Evolutionary conservation across 2,797 vertebrate genomes (phyloP).

Genomic region (Synaphobranchus kaupii): DNA sequence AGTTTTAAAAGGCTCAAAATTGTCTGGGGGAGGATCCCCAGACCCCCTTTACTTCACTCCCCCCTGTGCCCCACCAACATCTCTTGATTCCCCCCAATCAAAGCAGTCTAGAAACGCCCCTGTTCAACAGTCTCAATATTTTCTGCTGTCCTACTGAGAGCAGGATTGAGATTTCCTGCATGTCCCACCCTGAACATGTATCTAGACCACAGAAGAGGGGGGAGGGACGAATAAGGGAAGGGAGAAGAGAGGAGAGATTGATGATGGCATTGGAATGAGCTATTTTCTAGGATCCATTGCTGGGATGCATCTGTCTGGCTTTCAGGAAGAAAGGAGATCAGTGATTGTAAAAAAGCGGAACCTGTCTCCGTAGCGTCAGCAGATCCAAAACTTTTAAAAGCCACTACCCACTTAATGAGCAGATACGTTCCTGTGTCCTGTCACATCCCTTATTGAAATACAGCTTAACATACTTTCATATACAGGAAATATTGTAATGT

Average conservation of each 20-base stretch:
- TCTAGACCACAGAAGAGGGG: neutral
- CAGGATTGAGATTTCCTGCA: neutral
- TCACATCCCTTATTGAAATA: neutral
- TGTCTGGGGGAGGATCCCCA: no score
- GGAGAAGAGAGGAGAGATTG: neutral
- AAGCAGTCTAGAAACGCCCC: no score
- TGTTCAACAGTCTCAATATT: neutral
- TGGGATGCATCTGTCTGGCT: neutral
- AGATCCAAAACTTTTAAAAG: neutral
- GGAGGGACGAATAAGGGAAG: neutral
- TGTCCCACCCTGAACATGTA: neutral
- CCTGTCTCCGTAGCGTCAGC: no score
- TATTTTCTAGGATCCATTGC: neutral
- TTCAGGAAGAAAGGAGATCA: neutral
- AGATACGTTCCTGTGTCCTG: neutral
- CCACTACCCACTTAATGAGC: neutral
- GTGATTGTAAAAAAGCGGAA: neutral
- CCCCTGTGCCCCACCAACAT: neutral
- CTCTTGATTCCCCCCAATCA: no score
- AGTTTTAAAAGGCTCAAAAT: no score
- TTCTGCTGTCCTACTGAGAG: neutral
- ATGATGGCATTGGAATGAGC: neutral
- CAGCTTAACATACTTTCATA: neutral
- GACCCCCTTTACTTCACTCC: neutral
- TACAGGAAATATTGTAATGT: no score